Evolutionary conservation across 2,113 vertebrate genomes (phyloP), one percentile per base, ranked within the genome.

Genomic region (Anguilla rostrata): DNA sequence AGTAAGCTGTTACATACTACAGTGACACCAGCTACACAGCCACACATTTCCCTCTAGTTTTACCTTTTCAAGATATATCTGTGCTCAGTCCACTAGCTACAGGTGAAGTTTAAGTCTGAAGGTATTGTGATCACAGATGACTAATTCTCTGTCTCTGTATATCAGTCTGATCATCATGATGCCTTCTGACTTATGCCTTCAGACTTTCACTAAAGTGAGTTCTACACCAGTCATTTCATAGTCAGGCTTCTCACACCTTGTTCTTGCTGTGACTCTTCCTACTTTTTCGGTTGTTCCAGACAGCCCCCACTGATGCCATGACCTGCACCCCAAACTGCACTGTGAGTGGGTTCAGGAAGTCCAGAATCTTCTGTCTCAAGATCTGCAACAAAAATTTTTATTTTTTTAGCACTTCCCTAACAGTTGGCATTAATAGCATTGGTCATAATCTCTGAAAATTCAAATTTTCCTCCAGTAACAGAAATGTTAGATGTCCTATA

Each of bases 271-370:
- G 96, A 60, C 80, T 96, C 86, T 95, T 97, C 87, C 95, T 96
- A 86, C 91, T 94, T 86, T 93, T 97, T 88, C 97, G 97, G 90
- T 90, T 96, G 92, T 93, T 97, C 98, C 98, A 99, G 8, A 99
- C 97, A 0, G 95, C 95, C 82, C 96, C 98, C 2, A 97, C 90
- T 0, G 98, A 98, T 43, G 98, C 96, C 90, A 96, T 97, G 56
- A 99, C 83, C 88, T 97, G 97, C 60, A 96, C 88, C 8, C 98
- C 98, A 79, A 97, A 97, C 0, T 96, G 96, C 9, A 92, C 92
- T 22, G 96, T 96, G 86, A 99, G 91, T 0, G 98, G 98, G 84
- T 97, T 95, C 75, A 99, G 86, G 88, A 99, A 98, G 3, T 98
- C 97, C 88, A 99, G 88, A 82, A 99, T 96, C 87, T 97, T 97